phyloP scores from a whole-genome alignment of 2,113 vertebrate genomes.

The Miniopterus natalensis region DNA sequence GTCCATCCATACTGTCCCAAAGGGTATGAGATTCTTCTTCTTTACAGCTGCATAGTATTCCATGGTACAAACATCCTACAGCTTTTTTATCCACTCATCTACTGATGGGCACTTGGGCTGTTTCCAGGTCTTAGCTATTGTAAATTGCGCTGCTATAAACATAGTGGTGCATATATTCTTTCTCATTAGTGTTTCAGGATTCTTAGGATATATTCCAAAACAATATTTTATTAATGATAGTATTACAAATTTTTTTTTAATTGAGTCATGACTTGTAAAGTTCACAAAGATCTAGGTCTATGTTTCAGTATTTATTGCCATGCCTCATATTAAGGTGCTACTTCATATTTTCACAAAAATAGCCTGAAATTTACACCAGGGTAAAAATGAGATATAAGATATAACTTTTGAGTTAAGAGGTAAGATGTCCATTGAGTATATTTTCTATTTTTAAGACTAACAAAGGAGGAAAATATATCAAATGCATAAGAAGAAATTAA shows the following conservation, averaged over 20 bases:
- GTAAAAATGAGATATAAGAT: not conserved
- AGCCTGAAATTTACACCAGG: not conserved
- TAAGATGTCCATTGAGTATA: not conserved
- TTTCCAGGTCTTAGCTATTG: no score
- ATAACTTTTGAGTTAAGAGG: not conserved
- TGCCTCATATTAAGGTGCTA: not conserved
- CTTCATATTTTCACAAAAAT: constrained; percentile 53
- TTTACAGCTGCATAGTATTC: no score
- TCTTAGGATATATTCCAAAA: not conserved
- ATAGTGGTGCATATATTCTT: no score
- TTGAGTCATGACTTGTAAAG: not conserved
- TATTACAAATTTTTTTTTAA: not conserved
- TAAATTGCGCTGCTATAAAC: no score
- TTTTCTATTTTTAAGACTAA: constrained; percentile 63
- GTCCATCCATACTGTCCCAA: no score
- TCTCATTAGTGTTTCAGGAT: no score
- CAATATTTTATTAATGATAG: not conserved
- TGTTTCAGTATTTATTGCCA: not conserved
- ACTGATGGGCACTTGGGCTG: no score
- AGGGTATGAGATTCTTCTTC: no score
- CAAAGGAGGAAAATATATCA: constrained; percentile 2
- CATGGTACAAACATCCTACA: no score
- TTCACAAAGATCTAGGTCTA: not conserved
- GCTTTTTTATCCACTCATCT: no score
- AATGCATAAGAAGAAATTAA: constrained; percentile 73